Conservation (phyloP, 2,113 vertebrate species). For the Gopherus evgoodei region DNA sequence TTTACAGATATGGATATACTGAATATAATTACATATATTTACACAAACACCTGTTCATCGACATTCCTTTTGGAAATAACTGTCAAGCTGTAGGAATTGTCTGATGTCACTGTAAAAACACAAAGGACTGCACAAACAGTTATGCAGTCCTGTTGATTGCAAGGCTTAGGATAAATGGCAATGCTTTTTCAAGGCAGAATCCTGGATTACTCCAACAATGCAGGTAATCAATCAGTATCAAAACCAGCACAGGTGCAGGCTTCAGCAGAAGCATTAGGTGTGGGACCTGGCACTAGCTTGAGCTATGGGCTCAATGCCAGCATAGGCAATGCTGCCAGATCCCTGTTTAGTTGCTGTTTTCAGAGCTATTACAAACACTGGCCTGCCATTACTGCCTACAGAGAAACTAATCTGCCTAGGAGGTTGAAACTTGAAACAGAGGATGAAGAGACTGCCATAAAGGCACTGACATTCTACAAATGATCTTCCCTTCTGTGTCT, state of each 20-base stretch:
- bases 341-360: conserved; percentile 28
- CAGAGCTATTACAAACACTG: conserved; percentile 32
- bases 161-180: neutral
- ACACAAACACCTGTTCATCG: neutral
- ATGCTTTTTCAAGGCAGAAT: neutral
- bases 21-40: neutral
- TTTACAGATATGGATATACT: neutral
- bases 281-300: neutral
- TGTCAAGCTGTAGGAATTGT: neutral
- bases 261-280: conserved; percentile 51
- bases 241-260: conserved; percentile 20
- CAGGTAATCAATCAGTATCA: neutral
- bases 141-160: neutral
- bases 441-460: conserved; percentile 25
- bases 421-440: conserved; percentile 4
- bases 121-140: neutral
- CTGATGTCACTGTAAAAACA: neutral
- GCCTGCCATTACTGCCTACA: neutral
- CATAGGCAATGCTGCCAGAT: conserved; percentile 2
- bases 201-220: conserved; percentile 5
- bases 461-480: neutral
- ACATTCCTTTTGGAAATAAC: neutral
- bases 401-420: conserved; percentile 12
- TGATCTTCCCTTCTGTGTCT: neutral
- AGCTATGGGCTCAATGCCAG: conserved; percentile 30